Percentiles rank a stretch among this genome's conserved stretches.
phyloP scores from a whole-genome alignment of 2,113 vertebrate genomes.

The Nipponia nippon region DNA sequence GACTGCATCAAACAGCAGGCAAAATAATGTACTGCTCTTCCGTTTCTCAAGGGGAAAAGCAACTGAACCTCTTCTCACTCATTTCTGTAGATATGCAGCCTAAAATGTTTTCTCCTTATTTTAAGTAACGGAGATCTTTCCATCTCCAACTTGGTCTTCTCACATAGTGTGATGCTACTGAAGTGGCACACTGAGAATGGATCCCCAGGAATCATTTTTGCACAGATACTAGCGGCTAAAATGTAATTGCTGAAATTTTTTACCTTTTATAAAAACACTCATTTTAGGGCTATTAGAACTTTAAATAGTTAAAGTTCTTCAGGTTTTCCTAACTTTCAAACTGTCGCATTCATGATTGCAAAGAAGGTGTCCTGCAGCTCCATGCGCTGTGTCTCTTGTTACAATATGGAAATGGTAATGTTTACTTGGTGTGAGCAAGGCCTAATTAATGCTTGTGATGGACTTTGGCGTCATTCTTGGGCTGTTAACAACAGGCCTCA shows the following conservation, averaged over 20 bases:
- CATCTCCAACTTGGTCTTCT: neutral
- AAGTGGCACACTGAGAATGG: neutral
- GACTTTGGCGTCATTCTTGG: rapidly evolving
- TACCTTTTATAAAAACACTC: neutral
- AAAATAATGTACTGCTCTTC: neutral
- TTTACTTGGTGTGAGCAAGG: neutral
- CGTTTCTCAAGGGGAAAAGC: neutral
- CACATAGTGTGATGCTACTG: rapidly evolving
- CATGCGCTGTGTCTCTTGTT: neutral
- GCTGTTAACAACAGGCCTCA: neutral
- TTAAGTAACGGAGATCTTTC: neutral
- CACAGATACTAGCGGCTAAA: neutral
- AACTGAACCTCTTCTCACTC: neutral
- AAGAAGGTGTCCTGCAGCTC: neutral
- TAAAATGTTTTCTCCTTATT: neutral
- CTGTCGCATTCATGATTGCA: neutral
- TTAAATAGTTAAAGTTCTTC: neutral
- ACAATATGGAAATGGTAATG: too few relatives aligned
- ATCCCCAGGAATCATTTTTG: neutral
- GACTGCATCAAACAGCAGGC: neutral
- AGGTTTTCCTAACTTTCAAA: neutral
- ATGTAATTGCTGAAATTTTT: neutral
- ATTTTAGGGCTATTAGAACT: neutral
- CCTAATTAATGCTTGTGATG: neutral
- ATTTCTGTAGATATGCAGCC: neutral